These are phyloP conservation scores for Nannoperca australis DNA, from an alignment of 2,797 vertebrate species.

Conservation along the genomic window DNA sequence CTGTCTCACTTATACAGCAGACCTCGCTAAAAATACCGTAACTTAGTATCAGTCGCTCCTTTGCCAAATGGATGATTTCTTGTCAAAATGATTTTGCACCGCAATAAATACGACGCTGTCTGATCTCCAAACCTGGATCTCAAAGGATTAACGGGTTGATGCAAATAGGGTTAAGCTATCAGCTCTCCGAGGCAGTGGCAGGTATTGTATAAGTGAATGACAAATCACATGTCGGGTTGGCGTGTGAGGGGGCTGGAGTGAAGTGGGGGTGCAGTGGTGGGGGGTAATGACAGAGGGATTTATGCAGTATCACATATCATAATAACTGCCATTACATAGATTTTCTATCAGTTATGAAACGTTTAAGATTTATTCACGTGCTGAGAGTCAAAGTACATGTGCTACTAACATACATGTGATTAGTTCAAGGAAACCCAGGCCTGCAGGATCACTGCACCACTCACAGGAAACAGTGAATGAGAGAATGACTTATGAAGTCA, in stretches of 20 bases:
- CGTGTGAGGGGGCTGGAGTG: background rate
- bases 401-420: background rate
- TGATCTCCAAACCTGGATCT: constrained; percentile 37
- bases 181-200: constrained; percentile 24
- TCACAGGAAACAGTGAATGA: background rate
- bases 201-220: constrained; percentile 23
- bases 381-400: background rate
- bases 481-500: no score
- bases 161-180: constrained; percentile 38
- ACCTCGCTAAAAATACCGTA: constrained; percentile 24
- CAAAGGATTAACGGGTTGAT: constrained; percentile 42
- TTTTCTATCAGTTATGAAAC: constrained; percentile 18
- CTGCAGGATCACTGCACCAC: background rate
- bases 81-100: constrained; percentile 43
- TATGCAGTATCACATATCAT: constrained; percentile 12
- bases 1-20: constrained; percentile 7
- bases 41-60: constrained; percentile 10
- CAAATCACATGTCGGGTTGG: constrained; percentile 19
- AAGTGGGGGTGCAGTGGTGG: background rate
- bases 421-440: background rate
- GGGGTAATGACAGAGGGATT: background rate
- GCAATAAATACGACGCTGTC: constrained; percentile 17
- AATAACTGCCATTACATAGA: constrained; percentile 8
- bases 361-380: background rate
- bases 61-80: constrained; percentile 41